phyloP scores from a whole-genome alignment of 2,888 invertebrate genomes.

The Branchipolynoe longqiensis region DNA sequence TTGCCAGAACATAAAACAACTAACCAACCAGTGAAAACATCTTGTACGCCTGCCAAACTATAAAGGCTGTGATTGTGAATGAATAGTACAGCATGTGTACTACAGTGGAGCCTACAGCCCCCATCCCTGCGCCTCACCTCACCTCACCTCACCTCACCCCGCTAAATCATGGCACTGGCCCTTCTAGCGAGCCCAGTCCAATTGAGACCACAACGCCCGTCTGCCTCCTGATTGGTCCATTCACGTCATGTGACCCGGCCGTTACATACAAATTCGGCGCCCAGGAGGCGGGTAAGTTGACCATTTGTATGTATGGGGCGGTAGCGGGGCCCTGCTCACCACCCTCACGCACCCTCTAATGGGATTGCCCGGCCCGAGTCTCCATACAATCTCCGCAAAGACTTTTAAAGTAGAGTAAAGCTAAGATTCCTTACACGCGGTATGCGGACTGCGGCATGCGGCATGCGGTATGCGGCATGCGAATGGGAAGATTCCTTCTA shows the following conservation, averaged over 20 bases:
- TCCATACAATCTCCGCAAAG: too few species aligned
- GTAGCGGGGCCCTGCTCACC: not conserved
- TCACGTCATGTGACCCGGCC: conserved; percentile 50
- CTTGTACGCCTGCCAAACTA: too few species aligned
- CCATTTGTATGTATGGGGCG: conserved; percentile 53
- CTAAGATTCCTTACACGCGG: too few species aligned
- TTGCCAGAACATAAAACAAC: too few species aligned
- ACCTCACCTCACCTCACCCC: not conserved
- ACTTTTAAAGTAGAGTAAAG: too few species aligned
- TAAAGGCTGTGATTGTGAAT: too few species aligned
- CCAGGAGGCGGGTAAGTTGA: conserved; percentile 31
- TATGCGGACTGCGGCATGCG: too few species aligned
- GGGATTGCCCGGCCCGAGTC: conserved; percentile 30
- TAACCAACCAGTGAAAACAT: too few species aligned
- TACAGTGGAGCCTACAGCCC: too few species aligned
- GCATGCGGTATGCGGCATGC: too few species aligned
- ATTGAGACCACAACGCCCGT: not conserved
- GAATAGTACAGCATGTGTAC: too few species aligned
- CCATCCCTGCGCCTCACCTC: conserved; percentile 3
- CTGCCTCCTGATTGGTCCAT: conserved; percentile 34
- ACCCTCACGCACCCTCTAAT: conserved; percentile 25
- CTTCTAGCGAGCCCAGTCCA: not conserved
- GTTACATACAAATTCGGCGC: conserved; percentile 51
- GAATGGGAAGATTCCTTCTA: too few species aligned
- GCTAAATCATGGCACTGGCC: not conserved